These are phyloP conservation scores for Bujurquina vittata DNA, from an alignment of 2,113 vertebrate genomes.

Conservation along the genomic window DNA sequence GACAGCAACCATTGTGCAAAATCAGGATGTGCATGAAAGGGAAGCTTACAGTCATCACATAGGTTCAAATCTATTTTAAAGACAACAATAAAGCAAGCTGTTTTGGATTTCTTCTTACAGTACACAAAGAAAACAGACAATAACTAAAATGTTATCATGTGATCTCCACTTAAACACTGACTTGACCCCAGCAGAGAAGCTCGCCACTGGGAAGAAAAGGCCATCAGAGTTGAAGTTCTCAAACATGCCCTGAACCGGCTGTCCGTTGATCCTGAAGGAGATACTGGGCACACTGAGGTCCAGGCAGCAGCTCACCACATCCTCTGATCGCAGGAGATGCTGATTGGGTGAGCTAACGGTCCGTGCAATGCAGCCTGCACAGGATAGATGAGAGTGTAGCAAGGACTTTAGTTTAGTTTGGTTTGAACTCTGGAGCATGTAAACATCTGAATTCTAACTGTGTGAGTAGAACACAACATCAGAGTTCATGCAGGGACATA, in stretches of 20 bases:
- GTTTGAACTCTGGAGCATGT: neutral
- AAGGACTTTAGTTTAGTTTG: neutral
- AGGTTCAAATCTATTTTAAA: neutral
- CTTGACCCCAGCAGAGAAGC: slow-evolving; percentile 96
- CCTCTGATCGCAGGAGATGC: slow-evolving; percentile 88
- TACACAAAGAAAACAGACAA: neutral
- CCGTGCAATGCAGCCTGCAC: slow-evolving; percentile 88
- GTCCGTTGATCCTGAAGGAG: slow-evolving; percentile 96
- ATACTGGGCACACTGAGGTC: slow-evolving; percentile 95
- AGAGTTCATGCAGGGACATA: neutral
- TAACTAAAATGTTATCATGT: neutral
- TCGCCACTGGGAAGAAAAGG: slow-evolving; percentile 95
- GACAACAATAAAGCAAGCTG: neutral
- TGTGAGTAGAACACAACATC: neutral
- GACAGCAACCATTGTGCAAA: neutral
- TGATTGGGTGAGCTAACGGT: slow-evolving; percentile 93
- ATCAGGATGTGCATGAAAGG: neutral
- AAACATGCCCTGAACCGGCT: slow-evolving; percentile 98
- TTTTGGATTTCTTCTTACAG: too few species aligned
- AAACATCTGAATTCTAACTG: neutral
- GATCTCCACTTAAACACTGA: slow-evolving; percentile 73
- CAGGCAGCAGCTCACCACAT: slow-evolving; percentile 96
- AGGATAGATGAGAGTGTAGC: neutral
- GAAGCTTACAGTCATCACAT: neutral
- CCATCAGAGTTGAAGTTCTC: slow-evolving; percentile 97